Evolutionary conservation across 2,888 invertebrate species (phyloP).

Genomic region (Drosophila atripex): DNA sequence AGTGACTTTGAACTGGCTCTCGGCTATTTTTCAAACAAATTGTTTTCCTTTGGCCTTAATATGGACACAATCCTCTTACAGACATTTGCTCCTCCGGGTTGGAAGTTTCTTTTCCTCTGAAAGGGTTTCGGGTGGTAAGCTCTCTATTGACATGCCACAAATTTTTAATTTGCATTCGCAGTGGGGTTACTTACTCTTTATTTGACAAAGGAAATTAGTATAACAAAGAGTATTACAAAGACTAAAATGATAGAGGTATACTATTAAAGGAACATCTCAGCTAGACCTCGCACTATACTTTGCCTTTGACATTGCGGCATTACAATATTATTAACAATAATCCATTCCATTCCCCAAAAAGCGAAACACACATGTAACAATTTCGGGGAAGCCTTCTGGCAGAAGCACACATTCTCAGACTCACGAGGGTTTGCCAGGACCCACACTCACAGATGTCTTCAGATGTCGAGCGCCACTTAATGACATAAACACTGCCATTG

Average conservation of each 20-base stretch:
- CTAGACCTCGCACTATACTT: conserved; percentile 26
- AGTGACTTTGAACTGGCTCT: conserved; percentile 2
- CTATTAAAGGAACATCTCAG: not conserved
- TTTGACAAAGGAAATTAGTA: not conserved
- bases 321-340: conserved; percentile 52
- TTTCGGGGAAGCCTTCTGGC: conserved; percentile 23
- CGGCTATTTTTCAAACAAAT: conserved; percentile 10
- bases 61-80: conserved; percentile 6
- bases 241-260: too few species aligned
- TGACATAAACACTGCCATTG: conserved; percentile 57
- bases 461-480: conserved; percentile 61
- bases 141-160: not conserved
- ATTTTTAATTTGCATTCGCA: not conserved
- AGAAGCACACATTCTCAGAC: conserved; percentile 15
- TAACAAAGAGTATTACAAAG: too few species aligned
- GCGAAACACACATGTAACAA: conserved; percentile 41
- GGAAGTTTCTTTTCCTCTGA: not conserved
- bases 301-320: conserved; percentile 47
- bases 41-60: conserved; percentile 8
- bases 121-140: not conserved
- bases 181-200: not conserved
- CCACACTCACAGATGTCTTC: conserved; percentile 33
- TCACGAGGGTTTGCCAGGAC: conserved; percentile 7
- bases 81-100: not conserved
- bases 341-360: conserved; percentile 32